Evolutionary conservation across 2,797 vertebrate species (phyloP), one percentile per base, ranked within the genome.

Genomic region (Pelobates cultripes): DNA sequence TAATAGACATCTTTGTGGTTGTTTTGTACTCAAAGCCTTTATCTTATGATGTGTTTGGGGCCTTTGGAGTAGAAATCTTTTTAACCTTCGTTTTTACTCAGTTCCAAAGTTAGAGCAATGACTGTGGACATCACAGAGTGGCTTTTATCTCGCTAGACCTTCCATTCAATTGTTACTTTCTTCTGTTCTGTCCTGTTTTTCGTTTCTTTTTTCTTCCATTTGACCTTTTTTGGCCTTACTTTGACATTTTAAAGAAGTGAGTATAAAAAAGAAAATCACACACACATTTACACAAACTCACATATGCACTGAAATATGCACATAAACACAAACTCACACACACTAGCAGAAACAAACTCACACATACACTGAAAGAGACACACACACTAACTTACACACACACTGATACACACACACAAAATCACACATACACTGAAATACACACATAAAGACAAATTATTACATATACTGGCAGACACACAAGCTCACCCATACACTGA

Each of bases 1-100:
- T 96, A 98, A 97, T 97, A 96, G 94, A 93, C 91, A 90, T 93
- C 96, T 97, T 98, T 98, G 97, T 98, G 95, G 93, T 95, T 94
- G 92, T 92, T 96, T 93, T 95, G 91, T 95, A 93, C 93, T 94
- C 95, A 95, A 96, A 96, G 96, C 94, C 96, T 98, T 98, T 97
- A 96, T 98, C 96, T 96, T 95, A 94, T 96, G 94, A 96, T 97
- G 96, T 94, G 95, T 94, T 96, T 90, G 92, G 95, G 92, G 94
- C 94, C 94, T 97, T 98, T 95, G 96, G 95, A 97, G 95, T 95
- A 92, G 95, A 96, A 96, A 96, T 95, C 94, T 95, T 96, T 97
- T 95, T 93, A 96, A 95, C 94, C 93, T 90, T 85, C 91, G 95
- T 90, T 93, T 96, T 94, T 95, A 96, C 95, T 96, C 95, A 97